Percentiles rank a stretch among this genome's conserved stretches.
Conservation (phyloP, 2,888 invertebrate genomes). For the Congeria kusceri region DNA sequence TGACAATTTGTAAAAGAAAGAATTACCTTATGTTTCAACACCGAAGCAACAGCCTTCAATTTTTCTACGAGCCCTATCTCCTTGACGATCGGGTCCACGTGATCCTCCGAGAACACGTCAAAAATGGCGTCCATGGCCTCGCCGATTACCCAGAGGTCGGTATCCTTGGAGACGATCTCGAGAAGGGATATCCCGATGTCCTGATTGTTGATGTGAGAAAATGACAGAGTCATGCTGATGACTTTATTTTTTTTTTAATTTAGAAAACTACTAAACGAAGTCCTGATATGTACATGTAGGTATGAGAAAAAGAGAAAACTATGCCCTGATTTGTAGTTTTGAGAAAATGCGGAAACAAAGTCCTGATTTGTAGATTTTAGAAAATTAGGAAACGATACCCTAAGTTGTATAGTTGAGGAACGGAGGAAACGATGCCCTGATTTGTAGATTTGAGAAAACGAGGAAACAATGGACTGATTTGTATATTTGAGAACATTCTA, state of each 20-base stretch:
- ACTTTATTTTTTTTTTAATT: too few species aligned
- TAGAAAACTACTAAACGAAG: background rate
- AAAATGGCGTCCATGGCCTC: slow-evolving; percentile 91
- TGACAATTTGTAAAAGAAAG: background rate
- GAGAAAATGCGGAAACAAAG: too few species aligned
- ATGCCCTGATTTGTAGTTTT: background rate
- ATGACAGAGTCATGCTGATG: slow-evolving; percentile 54
- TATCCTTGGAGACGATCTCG: slow-evolving; percentile 88
- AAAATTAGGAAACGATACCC: too few species aligned
- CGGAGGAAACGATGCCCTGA: too few species aligned
- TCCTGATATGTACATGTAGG: too few species aligned
- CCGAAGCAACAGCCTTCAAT: slow-evolving; percentile 87
- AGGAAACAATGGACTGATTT: too few species aligned
- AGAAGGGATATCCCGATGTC: slow-evolving; percentile 88
- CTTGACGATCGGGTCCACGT: slow-evolving; percentile 89
- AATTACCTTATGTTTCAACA: slow-evolving; percentile 89
- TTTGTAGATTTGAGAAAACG: too few species aligned
- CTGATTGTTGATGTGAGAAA: too few species aligned
- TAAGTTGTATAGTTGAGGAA: too few species aligned
- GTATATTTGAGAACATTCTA: too few species aligned
- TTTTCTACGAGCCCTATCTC: slow-evolving; percentile 89
- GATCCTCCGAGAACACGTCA: slow-evolving; percentile 92
- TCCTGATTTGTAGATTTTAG: too few species aligned
- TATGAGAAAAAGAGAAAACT: too few species aligned
- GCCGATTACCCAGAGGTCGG: slow-evolving; percentile 90